Base-by-base conservation (phyloP, 2,797 vertebrate genomes). In the Limosa lapponica region DNA sequence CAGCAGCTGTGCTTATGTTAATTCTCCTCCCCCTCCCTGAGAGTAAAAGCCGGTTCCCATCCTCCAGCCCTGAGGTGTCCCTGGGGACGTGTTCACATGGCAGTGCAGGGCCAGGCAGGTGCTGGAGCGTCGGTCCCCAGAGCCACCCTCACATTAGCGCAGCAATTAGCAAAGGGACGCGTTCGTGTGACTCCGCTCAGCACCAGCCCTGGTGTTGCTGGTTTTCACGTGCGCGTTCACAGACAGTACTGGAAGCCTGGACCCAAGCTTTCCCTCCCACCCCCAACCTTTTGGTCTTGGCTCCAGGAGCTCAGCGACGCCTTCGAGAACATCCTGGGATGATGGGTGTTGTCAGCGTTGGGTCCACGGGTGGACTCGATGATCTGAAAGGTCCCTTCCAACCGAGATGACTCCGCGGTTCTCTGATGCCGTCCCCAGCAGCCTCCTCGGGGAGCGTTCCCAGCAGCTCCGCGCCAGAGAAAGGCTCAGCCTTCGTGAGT, bases 401-500 rank as follows among this genome's bases (percentile, higher is more conserved):
- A 48, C 46, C 23, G 12, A 48, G 46, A 48, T 46, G 46, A 46
- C 46, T 24, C 46, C 46, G 13, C 8, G 46, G 46, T 46, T 46
- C 44, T 46, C 44, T 23, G 44, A 46, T 12, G 57, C 72, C 0
- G 2, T 82, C 27, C 82, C 71, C 25, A 4, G 25, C 59, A 9
- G 22, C 34, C 91, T 71, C 92, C 87, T 61, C 10, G 4, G 75
- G 88, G 91, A 94, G 25, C 28, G 2, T 54, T 79, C 51, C 70
- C 92, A 84, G 89, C 55, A 58, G 94, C 83, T 90, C 75, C 74
- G 54, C 16, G 10, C 67, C 88, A 96, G 91, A 98, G 93, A 97
- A 93, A 97, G 94, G 97, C 97, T 97, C 91, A 27, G 96, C 36
- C 23, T 71, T 96, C 93, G 73, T 78, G 95, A 95, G 95, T 98